These are phyloP conservation scores for Glandiceps talaboti DNA, from an alignment of 53 echinoderm and acorn worm species.

Conservation along the genomic window DNA sequence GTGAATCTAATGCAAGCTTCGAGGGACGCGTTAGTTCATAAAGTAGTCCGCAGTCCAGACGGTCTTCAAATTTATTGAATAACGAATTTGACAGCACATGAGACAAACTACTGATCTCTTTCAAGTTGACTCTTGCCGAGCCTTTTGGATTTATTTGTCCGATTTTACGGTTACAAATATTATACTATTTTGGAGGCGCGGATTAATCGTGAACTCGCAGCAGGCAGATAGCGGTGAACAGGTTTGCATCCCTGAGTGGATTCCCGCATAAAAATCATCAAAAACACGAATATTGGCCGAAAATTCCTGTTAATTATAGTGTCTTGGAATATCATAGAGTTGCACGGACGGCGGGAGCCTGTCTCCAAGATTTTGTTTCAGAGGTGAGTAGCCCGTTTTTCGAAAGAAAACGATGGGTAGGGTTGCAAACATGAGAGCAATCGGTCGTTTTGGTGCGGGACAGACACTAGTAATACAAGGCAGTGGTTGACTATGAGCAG, in stretches of 20 bases:
- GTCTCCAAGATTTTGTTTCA: not conserved
- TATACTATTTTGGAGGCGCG: too few species aligned
- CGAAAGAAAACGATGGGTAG: not conserved
- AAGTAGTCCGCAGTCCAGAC: not conserved
- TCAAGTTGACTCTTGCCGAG: too few species aligned
- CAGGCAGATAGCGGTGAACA: not conserved
- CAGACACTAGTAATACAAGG: not conserved
- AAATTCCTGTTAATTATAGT: not conserved
- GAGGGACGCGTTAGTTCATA: not conserved
- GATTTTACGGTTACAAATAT: not conserved
- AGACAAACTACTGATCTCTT: too few species aligned
- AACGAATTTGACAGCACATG: too few species aligned
- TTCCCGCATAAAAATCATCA: not conserved
- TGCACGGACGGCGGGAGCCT: not conserved
- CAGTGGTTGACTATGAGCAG: too few species aligned
- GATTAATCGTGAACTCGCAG: not conserved
- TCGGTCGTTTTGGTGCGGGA: not conserved
- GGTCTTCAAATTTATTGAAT: not conserved
- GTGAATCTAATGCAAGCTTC: not conserved
- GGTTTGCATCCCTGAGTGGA: conserved; percentile 1
- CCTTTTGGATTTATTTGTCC: not conserved
- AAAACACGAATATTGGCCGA: not conserved
- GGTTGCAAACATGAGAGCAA: not conserved
- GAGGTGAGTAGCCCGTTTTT: not conserved
- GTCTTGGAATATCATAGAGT: not conserved